Conservation (phyloP, 2,113 vertebrate species). For the Sakesphorus luctuosus region DNA sequence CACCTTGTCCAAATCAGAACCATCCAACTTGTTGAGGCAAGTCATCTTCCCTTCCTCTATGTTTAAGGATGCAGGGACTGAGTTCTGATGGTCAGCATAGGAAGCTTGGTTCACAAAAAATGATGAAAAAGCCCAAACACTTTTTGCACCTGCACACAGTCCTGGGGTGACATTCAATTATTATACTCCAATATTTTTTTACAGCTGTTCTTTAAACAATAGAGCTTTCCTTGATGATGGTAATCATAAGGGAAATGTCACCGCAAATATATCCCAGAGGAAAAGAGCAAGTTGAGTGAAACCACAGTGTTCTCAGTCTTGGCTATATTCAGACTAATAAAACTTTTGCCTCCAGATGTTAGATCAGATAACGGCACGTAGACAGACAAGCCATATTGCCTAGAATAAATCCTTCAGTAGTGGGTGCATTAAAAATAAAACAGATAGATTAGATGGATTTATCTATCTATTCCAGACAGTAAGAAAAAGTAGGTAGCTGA, state of each 20-base stretch:
- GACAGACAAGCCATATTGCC: neutral
- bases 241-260: neutral
- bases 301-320: neutral
- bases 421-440: neutral
- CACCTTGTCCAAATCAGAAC: neutral
- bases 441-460: neutral
- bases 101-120: neutral
- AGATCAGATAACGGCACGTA: neutral
- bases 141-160: neutral
- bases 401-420: constrained; percentile 1
- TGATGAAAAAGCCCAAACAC: neutral
- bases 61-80: neutral
- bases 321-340: neutral
- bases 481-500: neutral
- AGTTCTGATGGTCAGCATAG: neutral
- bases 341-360: neutral
- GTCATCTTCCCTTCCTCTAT: neutral
- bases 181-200: neutral
- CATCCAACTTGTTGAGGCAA: neutral
- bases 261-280: neutral
- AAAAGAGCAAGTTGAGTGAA: neutral
- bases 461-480: neutral
- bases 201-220: neutral
- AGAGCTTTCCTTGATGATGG: neutral
- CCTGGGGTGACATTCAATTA: neutral